Conservation (phyloP, 2,888 invertebrate genomes). For the Agrilus cyanescens region DNA sequence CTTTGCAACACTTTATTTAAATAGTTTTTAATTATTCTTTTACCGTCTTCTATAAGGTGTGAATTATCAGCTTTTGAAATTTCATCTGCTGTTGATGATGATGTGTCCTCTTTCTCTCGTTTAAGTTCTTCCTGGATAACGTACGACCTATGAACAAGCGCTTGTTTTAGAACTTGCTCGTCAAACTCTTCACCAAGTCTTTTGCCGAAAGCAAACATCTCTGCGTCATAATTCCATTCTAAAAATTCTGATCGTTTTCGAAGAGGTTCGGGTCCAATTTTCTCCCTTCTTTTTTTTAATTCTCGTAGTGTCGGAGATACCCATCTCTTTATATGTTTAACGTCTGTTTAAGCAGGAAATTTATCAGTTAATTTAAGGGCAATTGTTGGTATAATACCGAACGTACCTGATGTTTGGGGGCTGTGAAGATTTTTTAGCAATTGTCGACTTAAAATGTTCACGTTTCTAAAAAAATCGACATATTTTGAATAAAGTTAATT, state of each 20-base stretch:
- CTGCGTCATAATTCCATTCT: conserved; percentile 84
- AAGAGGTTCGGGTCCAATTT: conserved; percentile 44
- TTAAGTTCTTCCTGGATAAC: conserved; percentile 57
- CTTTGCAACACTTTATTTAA: conserved; percentile 55
- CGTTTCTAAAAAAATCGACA: no score
- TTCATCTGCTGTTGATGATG: neutral
- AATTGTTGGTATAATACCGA: no score
- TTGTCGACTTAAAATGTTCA: no score
- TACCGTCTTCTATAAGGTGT: conserved; percentile 56
- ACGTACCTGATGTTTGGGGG: no score
- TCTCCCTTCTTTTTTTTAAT: conserved; percentile 46
- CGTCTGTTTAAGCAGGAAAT: no score
- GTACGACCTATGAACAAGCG: conserved; percentile 72
- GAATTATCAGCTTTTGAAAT: conserved; percentile 48
- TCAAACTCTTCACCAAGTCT: conserved; percentile 77
- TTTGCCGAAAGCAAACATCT: conserved; percentile 78
- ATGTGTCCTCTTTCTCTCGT: conserved; percentile 32
- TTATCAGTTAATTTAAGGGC: no score
- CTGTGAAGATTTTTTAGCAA: no score
- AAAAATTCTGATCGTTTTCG: conserved; percentile 49
- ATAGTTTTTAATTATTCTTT: conserved; percentile 50
- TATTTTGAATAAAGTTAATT: no score
- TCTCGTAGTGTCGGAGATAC: conserved; percentile 56
- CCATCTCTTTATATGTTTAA: conserved; percentile 41
- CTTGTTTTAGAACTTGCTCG: conserved; percentile 52